Base-by-base conservation (phyloP, 2,113 vertebrate species). In the Oplegnathus fasciatus region DNA sequence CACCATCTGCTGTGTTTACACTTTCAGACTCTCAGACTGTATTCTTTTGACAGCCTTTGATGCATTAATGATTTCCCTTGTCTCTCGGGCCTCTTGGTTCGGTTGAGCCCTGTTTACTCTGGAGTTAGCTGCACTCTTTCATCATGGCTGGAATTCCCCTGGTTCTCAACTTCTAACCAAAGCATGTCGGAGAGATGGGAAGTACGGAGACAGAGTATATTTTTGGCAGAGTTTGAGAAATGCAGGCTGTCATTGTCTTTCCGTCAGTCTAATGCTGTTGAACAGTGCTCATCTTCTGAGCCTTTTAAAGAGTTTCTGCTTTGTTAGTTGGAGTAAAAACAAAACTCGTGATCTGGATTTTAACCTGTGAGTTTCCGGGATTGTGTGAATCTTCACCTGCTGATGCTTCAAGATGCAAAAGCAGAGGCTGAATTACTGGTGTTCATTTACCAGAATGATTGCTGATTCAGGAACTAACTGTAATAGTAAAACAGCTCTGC, bases 41-140 rank as follows among this genome's bases (percentile, higher is more conserved):
- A 84, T 86, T 89, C 80, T 88, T 91, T 82, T 85, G 86, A 93
- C 89, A 92, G 90, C 40, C 86, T 92, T 91, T 92, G 90, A 92
- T 92, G 90, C 92, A 87, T 90, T 92, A 80, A 92, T 93, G 89
- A 92, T 91, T 87, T 52, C 80, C 32, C 66, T n/a, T 20, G 62
- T 91, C 90, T 89, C 85, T 72, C 22, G 57, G 75, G 82, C 72
- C 76, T 86, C 89, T 82, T n/a, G 70, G 62, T 86, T 90, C 60
- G 30, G 78, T 77, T 82, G 34, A 42, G 74, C 82, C 75, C 75
- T 91, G 92, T 91, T 90, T 93, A 86, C 91, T 86, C 72, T 78
- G 34, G 88, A 87, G 90, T 86, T 91, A 50, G 86, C 62, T 46
- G 78, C 82, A 48, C 52, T 85, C 91, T 94, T 93, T 94, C 86